These are phyloP conservation scores for Polymixis lichenea DNA, from an alignment of 2,888 invertebrate genomes.

Conservation along the genomic window DNA sequence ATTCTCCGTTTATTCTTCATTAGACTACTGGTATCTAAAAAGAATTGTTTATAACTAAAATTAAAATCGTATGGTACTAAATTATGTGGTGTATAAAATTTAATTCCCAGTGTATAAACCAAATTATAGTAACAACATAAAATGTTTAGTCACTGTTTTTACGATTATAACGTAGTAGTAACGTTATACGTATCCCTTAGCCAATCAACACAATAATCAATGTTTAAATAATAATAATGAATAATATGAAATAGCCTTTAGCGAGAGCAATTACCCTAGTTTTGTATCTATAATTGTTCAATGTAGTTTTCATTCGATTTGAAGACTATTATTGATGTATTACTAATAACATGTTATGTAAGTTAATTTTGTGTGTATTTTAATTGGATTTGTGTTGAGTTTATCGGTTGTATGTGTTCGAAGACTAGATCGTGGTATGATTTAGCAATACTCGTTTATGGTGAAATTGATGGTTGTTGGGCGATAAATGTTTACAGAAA, in stretches of 20 bases:
- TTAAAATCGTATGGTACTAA: constrained; percentile 56
- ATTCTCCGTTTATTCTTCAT: constrained; percentile 1
- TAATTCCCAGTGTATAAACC: constrained; percentile 46
- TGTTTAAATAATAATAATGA: constrained; percentile 28
- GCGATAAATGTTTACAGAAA: background rate
- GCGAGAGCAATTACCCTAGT: constrained; percentile 49
- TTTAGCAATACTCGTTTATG: constrained; percentile 67
- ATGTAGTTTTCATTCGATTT: constrained; percentile 83
- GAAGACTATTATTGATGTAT: constrained; percentile 83
- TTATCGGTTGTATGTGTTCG: constrained; percentile 67
- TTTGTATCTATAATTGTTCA: constrained; percentile 73
- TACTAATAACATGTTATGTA: constrained; percentile 64
- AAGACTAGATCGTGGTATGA: constrained; percentile 73
- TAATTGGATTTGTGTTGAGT: constrained; percentile 60
- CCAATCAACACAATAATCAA: constrained; percentile 63
- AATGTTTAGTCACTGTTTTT: constrained; percentile 48
- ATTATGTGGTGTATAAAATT: constrained; percentile 50
- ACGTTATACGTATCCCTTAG: constrained; percentile 52
- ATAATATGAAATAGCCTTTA: constrained; percentile 59
- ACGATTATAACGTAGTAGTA: constrained; percentile 40
- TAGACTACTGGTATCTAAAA: constrained; percentile 26
- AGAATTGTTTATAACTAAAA: constrained; percentile 24
- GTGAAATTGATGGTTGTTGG: constrained; percentile 32
- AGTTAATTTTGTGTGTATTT: constrained; percentile 63
- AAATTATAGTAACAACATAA: constrained; percentile 43